Evolutionary conservation across 2,888 invertebrate genomes (phyloP), one percentile per base, ranked within the genome.

Genomic region (Pilophorus perplexus): DNA sequence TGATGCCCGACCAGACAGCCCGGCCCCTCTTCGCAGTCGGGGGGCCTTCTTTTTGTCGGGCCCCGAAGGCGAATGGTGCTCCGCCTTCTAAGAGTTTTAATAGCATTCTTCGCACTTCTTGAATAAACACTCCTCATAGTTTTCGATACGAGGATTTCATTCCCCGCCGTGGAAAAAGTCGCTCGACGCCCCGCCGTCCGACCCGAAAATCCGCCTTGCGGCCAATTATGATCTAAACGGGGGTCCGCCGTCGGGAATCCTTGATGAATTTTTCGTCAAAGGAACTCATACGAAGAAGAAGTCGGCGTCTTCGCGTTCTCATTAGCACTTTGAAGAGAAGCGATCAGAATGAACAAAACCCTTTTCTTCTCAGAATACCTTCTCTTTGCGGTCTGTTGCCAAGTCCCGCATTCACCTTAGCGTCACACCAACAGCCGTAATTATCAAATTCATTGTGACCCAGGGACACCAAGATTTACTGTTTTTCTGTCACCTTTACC

Each of bases 71-170:
- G 33, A 33, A 33, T 10, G 33, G 12, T 33, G 33, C 10, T 33
- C 10, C n/a, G n/a, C n/a, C n/a, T n/a, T n/a, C n/a, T n/a, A n/a
- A n/a, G n/a, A 27, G 59, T 42, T 38, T n/a, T 59, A 59, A 59
- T 59, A 42, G 42, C 59, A 59, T 59, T 59, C 59, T 25, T 59
- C 59, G 59, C 59, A 59, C 59, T 59, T 59, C 59, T 59, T 22
- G 59, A 59, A 59, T 59, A 59, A 59, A 59, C 59, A 55, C 55
- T 23, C 59, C 42, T n/a, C n/a, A n/a, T n/a, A n/a, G n/a, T n/a
- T n/a, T n/a, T n/a, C n/a, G n/a, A n/a, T n/a, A n/a, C n/a, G n/a
- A n/a, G n/a, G n/a, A n/a, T n/a, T n/a, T n/a, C n/a, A n/a, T n/a
- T n/a, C n/a, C n/a, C n/a, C n/a, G n/a, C n/a, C n/a, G n/a, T n/a